phyloP scores from a whole-genome alignment of 2,797 vertebrate species.

The Acanthiza pusilla region DNA sequence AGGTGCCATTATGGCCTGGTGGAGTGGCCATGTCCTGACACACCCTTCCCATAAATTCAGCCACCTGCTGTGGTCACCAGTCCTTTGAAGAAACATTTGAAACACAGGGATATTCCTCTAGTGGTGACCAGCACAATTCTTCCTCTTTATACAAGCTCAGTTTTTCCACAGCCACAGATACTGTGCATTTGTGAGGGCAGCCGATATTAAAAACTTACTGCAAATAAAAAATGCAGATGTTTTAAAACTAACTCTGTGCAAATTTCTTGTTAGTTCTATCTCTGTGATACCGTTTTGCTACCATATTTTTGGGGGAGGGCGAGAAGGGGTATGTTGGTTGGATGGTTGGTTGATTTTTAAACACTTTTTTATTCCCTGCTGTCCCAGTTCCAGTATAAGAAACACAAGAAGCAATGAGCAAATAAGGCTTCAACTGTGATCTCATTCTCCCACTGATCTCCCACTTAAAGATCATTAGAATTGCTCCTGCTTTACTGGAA shows the following conservation, averaged over 20 bases:
- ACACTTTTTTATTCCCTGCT: not conserved
- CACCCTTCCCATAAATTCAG: not conserved
- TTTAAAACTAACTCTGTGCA: not conserved
- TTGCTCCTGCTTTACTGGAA: not conserved
- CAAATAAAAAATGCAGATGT: not conserved
- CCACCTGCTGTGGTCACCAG: not conserved
- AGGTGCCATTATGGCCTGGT: not conserved
- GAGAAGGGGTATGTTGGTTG: not conserved
- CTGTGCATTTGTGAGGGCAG: not conserved
- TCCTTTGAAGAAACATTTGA: not conserved
- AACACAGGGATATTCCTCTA: not conserved
- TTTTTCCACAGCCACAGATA: not conserved
- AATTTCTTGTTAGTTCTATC: not conserved
- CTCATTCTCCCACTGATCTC: not conserved
- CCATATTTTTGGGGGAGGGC: rapidly evolving
- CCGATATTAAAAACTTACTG: not conserved
- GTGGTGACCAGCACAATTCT: not conserved
- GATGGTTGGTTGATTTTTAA: not conserved
- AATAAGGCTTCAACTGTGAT: not conserved
- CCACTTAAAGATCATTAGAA: not conserved
- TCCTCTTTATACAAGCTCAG: not conserved
- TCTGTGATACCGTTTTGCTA: not conserved
- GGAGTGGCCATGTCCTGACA: not conserved
- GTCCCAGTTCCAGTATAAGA: not conserved
- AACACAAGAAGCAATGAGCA: not conserved